Conservation (phyloP, 2,113 vertebrate genomes). For the Trichechus manatus region DNA sequence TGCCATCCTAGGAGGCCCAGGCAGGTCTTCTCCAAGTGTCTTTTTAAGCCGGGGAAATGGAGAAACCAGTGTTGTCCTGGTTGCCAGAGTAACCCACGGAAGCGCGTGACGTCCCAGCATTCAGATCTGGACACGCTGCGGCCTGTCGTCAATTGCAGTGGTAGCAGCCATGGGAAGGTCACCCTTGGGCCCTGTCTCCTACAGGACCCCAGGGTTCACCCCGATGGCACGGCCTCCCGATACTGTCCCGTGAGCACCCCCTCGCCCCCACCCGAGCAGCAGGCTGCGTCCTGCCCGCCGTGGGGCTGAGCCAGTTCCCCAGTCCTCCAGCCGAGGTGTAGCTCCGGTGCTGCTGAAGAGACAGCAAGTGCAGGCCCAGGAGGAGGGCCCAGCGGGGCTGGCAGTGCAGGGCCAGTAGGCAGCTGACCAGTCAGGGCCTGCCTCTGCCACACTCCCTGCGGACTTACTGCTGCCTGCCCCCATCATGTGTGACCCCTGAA, state of each 20-base stretch:
- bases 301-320: too few relatives aligned
- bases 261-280: neutral
- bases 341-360: neutral
- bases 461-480: neutral
- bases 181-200: fast-evolving
- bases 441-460: neutral
- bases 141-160: neutral
- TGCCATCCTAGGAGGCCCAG: neutral
- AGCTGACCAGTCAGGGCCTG: neutral
- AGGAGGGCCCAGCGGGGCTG: neutral
- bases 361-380: neutral
- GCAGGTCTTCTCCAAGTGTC: neutral
- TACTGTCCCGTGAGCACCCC: neutral
- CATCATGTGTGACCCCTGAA: neutral
- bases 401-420: too few relatives aligned
- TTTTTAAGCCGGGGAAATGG: neutral
- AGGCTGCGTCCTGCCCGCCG: neutral
- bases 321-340: neutral
- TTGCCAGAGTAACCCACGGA: constrained; percentile 37
- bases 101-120: neutral
- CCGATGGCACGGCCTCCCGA: fast-evolving
- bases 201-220: neutral
- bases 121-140: neutral
- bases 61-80: neutral
- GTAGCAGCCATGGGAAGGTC: neutral